These are phyloP conservation scores for Mythimna loreyi DNA, from an alignment of 2,888 invertebrate genomes.

Conservation along the genomic window DNA sequence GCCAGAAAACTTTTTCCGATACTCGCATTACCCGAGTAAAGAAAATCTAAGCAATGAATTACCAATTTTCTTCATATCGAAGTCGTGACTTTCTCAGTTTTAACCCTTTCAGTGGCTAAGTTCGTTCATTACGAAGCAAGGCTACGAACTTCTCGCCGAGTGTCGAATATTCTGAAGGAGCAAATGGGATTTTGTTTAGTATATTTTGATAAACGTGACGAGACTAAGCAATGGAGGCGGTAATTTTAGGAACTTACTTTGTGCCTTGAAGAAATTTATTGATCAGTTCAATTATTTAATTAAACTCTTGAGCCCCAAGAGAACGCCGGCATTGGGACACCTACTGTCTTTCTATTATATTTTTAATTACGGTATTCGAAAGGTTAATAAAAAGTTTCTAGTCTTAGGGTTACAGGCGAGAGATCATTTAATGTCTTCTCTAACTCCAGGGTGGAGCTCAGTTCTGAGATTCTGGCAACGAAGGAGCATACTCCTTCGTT, in stretches of 20 bases:
- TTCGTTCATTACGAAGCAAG: conserved; percentile 81
- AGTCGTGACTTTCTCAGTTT: conserved; percentile 79
- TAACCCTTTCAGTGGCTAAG: conserved; percentile 82
- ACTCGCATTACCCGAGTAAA: conserved; percentile 74
- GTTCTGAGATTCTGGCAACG: too few species aligned
- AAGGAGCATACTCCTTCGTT: too few species aligned
- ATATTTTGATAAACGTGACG: conserved; percentile 71
- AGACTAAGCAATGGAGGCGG: conserved; percentile 64
- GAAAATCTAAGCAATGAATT: conserved; percentile 82
- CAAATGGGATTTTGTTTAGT: conserved; percentile 76
- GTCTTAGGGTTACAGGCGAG: too few species aligned
- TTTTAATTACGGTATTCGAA: too few species aligned
- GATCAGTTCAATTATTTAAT: too few species aligned
- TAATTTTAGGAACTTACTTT: conserved; percentile 17
- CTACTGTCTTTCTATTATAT: too few species aligned
- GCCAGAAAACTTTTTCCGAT: conserved; percentile 76
- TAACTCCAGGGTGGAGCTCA: too few species aligned
- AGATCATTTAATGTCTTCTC: too few species aligned
- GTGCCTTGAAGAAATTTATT: too few species aligned
- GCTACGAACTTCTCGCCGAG: conserved; percentile 75
- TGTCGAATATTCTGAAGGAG: conserved; percentile 75
- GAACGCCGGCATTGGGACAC: too few species aligned
- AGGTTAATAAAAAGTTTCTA: too few species aligned
- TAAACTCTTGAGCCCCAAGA: too few species aligned
- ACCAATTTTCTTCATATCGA: conserved; percentile 83